Evolutionary conservation across 2,888 invertebrate species (phyloP).

Genomic region (Latheticus oryzae): DNA sequence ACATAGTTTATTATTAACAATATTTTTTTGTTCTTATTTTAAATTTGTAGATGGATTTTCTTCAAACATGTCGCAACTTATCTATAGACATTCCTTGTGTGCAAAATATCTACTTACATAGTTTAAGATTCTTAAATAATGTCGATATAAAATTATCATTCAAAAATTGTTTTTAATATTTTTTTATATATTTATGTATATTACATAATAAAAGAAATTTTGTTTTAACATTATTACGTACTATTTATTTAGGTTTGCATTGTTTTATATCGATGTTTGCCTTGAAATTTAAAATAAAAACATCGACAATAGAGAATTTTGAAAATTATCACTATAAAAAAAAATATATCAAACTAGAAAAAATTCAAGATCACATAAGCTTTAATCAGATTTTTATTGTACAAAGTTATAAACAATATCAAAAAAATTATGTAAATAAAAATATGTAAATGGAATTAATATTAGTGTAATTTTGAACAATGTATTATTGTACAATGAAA

Average conservation of each 20-base stretch:
- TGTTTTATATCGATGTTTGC: slow-evolving; percentile 44
- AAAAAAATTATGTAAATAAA: slow-evolving; percentile 56
- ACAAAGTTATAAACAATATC: slow-evolving; percentile 58
- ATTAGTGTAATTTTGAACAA: slow-evolving; percentile 55
- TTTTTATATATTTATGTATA: slow-evolving; percentile 39
- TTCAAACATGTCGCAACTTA: slow-evolving; percentile 17
- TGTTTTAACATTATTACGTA: slow-evolving; percentile 41
- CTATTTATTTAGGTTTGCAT: slow-evolving; percentile 39
- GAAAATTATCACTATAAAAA: slow-evolving; percentile 45
- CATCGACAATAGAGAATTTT: slow-evolving; percentile 54
- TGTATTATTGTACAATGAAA: slow-evolving; percentile 64
- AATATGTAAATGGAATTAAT: slow-evolving; percentile 56
- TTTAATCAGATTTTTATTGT: slow-evolving; percentile 63
- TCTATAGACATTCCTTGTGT: slow-evolving; percentile 41
- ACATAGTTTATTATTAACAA: slow-evolving; percentile 33
- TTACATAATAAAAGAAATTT: slow-evolving; percentile 28
- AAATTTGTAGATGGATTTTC: slow-evolving; percentile 22
- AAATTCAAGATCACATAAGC: slow-evolving; percentile 53
- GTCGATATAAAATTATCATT: slow-evolving; percentile 35
- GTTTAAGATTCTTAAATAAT: slow-evolving; percentile 34
- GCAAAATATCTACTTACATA: slow-evolving; percentile 38
- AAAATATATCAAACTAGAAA: slow-evolving; percentile 37
- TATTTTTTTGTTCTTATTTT: slow-evolving; percentile 36
- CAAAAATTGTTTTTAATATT: slow-evolving; percentile 34
- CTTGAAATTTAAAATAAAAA: slow-evolving; percentile 42